These are phyloP conservation scores for Nesoenas mayeri DNA, from an alignment of 2,113 vertebrate species.

Conservation along the genomic window DNA sequence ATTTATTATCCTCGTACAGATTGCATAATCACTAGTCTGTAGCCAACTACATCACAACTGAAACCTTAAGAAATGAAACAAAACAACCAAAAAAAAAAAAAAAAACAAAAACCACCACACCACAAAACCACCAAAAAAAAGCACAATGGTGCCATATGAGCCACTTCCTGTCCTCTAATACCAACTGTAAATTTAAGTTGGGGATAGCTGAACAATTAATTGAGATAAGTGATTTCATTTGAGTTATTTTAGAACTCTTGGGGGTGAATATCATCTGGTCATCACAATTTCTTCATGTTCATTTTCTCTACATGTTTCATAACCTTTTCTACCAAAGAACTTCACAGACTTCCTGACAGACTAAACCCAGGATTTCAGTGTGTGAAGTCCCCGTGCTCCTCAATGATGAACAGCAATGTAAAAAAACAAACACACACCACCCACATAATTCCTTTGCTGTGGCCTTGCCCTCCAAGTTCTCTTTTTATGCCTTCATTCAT, in stretches of 20 bases:
- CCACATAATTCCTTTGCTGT: background rate
- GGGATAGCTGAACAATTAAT: background rate
- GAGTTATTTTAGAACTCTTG: background rate
- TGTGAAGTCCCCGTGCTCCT: background rate
- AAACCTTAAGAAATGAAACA: background rate
- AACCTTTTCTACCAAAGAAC: background rate
- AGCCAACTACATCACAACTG: background rate
- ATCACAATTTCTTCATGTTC: background rate
- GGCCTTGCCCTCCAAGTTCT: background rate
- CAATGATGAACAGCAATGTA: background rate
- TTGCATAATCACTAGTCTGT: background rate
- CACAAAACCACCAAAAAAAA: too few relatives aligned
- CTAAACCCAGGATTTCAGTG: background rate
- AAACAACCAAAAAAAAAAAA: background rate
- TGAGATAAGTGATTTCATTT: background rate
- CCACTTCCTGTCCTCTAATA: background rate
- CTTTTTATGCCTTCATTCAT: background rate
- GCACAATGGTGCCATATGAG: background rate
- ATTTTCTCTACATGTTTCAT: background rate
- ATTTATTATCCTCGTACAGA: background rate
- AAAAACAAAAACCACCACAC: too few relatives aligned
- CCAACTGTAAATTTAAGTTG: background rate
- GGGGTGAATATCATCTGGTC: background rate
- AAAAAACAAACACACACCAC: background rate
- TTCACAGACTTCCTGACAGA: background rate